Conservation (phyloP, 2,797 vertebrate genomes). For the Pantherophis vulpinus region DNA sequence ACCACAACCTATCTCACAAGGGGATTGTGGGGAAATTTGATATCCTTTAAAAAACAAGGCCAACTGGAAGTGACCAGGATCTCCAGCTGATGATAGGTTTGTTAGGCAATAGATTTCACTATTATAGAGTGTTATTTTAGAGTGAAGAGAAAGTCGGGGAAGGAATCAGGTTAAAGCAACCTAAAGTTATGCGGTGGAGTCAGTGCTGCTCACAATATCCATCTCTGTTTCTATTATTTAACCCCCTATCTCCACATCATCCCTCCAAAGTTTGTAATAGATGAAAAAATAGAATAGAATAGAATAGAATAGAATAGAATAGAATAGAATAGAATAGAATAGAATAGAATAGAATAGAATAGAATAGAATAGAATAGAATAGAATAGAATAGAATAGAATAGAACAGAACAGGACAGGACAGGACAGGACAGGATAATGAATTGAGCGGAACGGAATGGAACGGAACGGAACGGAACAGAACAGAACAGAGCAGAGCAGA, state of each 20-base stretch:
- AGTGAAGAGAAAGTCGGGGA: no score
- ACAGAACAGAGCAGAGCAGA: no score
- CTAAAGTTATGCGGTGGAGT: not conserved
- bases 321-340: no score
- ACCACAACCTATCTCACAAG: not conserved
- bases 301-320: no score
- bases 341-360: no score
- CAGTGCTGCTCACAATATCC: not conserved
- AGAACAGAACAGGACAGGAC: no score
- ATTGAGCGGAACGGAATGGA: no score
- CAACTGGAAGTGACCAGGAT: not conserved
- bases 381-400: no score
- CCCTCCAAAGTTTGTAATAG: not conserved
- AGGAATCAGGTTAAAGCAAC: not conserved
- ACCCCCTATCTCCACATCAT: not conserved
- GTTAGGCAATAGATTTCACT: not conserved
- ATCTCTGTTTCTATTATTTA: not conserved
- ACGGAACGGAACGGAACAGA: accelerated
- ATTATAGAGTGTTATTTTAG: not conserved
- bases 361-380: no score
- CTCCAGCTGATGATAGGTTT: not conserved
- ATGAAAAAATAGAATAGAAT: no score
- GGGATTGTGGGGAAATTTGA: not conserved
- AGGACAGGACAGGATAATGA: no score
- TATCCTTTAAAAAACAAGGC: not conserved